Evolutionary conservation across 2,113 vertebrate species (phyloP), one percentile per base, ranked within the genome.

Genomic region (Lonchura striata): DNA sequence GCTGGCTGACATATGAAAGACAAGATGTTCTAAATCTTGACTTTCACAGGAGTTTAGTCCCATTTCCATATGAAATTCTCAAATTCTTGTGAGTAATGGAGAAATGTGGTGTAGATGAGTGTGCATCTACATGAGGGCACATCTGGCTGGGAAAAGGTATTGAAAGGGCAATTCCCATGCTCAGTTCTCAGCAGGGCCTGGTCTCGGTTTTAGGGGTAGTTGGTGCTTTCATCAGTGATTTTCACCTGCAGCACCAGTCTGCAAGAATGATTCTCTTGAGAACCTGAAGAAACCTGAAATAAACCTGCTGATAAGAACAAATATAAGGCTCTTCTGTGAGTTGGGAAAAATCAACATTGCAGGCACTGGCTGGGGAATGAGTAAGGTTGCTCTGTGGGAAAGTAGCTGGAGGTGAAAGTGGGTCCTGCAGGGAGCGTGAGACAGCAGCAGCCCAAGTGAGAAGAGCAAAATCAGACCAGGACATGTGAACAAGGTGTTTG

Each of bases 361-460:
- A 46, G 44, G 33, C n/a, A 11, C 21, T 54, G 49, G 30, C 64
- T 78, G 44, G 33, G 44, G 52, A 83, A 74, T 41, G 28, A 90
- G n/a, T 37, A 39, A 63, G 39, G 39, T 52, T 92, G 63, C 9
- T 71, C 56, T 90, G 64, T 93, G 88, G 94, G 64, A 94, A 96
- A 86, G 76, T 47, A 88, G 71, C 82, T 4, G 30, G 86, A 90
- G 90, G 52, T 92, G 64, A 52, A 50, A 66, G 56, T 74, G 82
- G 16, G 79, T 88, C 66, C 71, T 3, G 1, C 65, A 54, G 47
- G 68, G 50, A 90, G 60, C 0, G 0, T 23, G 39, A 88, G 71
- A 75, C 82, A 77, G 79, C 39, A 83, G 64, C 64, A 53, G 46
- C 47, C 19, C 1, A 2, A 96, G 79, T 59, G 44, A 94, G 64